Conservation (phyloP, 2,888 invertebrate genomes). For the Tetropium fuscum region DNA sequence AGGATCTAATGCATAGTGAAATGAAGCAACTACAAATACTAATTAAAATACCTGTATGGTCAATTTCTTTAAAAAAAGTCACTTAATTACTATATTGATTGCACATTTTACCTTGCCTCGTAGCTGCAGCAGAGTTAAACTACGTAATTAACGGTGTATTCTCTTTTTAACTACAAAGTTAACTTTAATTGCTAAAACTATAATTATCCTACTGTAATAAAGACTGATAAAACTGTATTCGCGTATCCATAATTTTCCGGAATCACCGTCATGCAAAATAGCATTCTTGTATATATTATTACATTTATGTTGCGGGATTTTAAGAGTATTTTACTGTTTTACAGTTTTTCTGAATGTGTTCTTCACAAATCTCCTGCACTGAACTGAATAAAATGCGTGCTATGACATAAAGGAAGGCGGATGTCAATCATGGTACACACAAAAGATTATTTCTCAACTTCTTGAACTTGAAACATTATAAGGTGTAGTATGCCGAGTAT, state of each 20-base stretch:
- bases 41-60: too few relatives aligned
- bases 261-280: neutral
- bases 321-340: too few relatives aligned
- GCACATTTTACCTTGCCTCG: conserved; percentile 7
- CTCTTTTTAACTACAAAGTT: conserved; percentile 17
- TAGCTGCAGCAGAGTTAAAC: conserved; percentile 1
- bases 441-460: too few relatives aligned
- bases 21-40: too few relatives aligned
- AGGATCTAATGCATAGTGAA: too few relatives aligned
- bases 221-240: conserved; percentile 5
- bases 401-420: neutral
- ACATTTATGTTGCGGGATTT: neutral
- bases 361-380: neutral
- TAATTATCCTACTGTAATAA: conserved; percentile 16
- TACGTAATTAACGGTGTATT: conserved; percentile 14
- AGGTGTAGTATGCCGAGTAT: too few relatives aligned
- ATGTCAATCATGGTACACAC: too few relatives aligned
- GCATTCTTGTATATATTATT: neutral
- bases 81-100: conserved; percentile 13
- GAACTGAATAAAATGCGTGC: neutral
- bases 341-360: too few relatives aligned
- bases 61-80: conserved; percentile 2
- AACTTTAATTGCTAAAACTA: conserved; percentile 7
- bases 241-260: neutral
- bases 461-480: too few relatives aligned